phyloP scores from a whole-genome alignment of 2,113 vertebrate species.

The Eonycteris spelaea region DNA sequence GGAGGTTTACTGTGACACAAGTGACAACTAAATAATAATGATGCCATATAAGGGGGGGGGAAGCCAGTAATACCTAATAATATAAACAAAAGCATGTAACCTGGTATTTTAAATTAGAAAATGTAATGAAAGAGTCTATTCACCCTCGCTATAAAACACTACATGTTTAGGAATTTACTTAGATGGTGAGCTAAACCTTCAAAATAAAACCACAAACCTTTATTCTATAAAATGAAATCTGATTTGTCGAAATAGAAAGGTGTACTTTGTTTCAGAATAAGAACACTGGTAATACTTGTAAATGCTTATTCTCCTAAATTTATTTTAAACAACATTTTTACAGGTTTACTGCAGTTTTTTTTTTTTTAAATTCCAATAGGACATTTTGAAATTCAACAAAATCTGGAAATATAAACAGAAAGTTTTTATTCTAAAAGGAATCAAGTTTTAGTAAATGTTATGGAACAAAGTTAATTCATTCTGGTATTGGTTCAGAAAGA shows the following conservation, averaged over 20 bases:
- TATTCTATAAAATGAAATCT: background rate
- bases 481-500: background rate
- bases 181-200: background rate
- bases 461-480: conserved; percentile 22
- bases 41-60: background rate
- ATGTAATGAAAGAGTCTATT: background rate
- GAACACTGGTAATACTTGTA: background rate
- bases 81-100: background rate
- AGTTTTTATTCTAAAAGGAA: background rate
- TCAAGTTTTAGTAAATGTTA: background rate
- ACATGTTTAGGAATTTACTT: background rate
- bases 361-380: background rate
- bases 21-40: background rate
- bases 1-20: background rate
- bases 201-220: background rate
- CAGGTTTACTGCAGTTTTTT: background rate
- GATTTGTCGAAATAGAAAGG: background rate
- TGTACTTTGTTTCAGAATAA: background rate
- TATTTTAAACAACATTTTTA: no score
- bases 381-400: conserved; percentile 10
- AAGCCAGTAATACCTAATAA: background rate
- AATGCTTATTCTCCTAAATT: background rate
- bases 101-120: background rate
- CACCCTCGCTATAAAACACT: background rate
- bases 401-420: background rate